A percentile compares a stretch with the other conserved stretches of the same genome.
phyloP scores from a whole-genome alignment of 35 echinoderm and acorn worm genomes.

The Apostichopus parvimensis region DNA sequence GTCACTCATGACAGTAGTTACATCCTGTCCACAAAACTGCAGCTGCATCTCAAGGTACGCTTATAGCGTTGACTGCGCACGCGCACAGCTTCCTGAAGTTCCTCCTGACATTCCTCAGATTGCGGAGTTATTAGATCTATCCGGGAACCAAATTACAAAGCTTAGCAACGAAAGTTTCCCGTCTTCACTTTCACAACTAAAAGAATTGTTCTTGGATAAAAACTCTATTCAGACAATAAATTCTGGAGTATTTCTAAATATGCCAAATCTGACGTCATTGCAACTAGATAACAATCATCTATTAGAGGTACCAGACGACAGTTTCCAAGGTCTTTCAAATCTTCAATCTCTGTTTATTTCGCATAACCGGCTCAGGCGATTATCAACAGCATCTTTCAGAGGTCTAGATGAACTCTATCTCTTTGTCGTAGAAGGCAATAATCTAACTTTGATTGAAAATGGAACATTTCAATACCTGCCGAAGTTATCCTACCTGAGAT shows the following conservation, averaged over 20 bases:
- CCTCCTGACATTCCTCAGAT: not conserved
- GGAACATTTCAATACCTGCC: constrained; percentile 3
- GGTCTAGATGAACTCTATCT: not conserved
- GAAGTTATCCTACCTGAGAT: not conserved
- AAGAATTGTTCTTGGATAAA: not conserved
- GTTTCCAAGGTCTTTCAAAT: not conserved
- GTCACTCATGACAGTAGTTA: not conserved
- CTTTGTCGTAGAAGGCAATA: not conserved
- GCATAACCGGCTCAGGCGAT: constrained; percentile 20
- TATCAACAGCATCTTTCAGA: not conserved
- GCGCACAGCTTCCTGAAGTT: not conserved
- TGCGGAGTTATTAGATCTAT: constrained; percentile 1
- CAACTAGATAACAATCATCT: constrained; percentile 1
- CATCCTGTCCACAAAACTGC: not conserved
- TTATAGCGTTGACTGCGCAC: not conserved
- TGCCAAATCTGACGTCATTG: constrained; percentile 10
- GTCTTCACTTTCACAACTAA: not conserved
- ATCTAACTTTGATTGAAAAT: not conserved
- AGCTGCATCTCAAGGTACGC: not conserved
- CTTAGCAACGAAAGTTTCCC: not conserved
- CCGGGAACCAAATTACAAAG: not conserved
- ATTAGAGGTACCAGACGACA: not conserved
- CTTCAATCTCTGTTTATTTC: not conserved
- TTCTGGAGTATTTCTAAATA: not conserved
- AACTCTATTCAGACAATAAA: not conserved